phyloP scores from a whole-genome alignment of 2,888 invertebrate species.

The Drosophila formosana region DNA sequence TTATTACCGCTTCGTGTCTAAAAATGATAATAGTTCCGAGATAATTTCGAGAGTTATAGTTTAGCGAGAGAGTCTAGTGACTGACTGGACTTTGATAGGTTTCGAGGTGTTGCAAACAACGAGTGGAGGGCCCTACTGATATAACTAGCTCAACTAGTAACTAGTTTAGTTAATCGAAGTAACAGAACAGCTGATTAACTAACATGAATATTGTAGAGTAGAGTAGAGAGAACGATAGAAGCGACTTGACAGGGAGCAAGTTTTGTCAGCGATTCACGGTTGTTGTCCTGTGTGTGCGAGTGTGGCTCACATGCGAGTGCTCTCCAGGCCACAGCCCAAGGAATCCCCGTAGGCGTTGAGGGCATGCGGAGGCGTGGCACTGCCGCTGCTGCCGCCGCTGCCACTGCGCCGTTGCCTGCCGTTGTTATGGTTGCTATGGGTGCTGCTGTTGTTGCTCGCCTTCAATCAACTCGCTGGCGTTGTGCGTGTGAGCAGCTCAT shows the following conservation, averaged over 20 bases:
- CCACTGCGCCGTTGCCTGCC: constrained; percentile 22
- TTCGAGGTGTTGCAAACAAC: constrained; percentile 57
- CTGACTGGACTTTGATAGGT: constrained; percentile 8
- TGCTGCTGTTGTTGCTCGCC: constrained; percentile 32
- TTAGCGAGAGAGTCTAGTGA: neutral
- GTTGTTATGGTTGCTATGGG: constrained; percentile 19
- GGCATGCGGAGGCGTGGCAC: constrained; percentile 37
- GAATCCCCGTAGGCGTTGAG: constrained; percentile 35
- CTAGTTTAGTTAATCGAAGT: constrained; percentile 26
- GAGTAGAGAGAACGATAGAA: constrained; percentile 38
- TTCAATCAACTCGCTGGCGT: constrained; percentile 69
- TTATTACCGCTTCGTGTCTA: constrained; percentile 34
- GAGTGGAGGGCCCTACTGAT: constrained; percentile 50
- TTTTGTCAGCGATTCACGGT: constrained; percentile 17
- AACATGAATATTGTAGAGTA: constrained; percentile 46
- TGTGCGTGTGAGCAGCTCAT: constrained; percentile 77
- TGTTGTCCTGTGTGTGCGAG: neutral
- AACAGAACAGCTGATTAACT: constrained; percentile 40
- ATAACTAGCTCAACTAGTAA: constrained; percentile 27
- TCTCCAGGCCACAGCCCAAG: constrained; percentile 68
- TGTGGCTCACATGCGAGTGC: constrained; percentile 78
- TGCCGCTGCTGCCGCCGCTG: constrained; percentile 30
- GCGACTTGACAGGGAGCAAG: constrained; percentile 27
- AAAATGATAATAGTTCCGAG: constrained; percentile 1
- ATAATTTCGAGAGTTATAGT: constrained; percentile 20